Evolutionary conservation across 1,140 invertebrate species (phyloP).

Genomic region (Oryctes rhinoceros): DNA sequence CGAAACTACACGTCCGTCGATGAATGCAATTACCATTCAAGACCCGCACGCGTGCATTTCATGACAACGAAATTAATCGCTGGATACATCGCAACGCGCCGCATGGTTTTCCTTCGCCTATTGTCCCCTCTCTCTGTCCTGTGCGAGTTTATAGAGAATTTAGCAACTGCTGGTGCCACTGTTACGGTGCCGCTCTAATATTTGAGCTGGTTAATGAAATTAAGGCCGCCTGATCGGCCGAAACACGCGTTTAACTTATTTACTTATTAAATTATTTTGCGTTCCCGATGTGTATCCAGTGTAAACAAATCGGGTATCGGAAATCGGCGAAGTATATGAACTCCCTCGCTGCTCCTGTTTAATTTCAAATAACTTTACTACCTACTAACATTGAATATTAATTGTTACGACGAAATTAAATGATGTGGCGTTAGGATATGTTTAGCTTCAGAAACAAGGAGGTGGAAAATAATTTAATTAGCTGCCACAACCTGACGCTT

Average conservation of each 20-base stretch:
- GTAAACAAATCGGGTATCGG: slow-evolving; percentile 6
- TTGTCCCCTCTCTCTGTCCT: too few relatives aligned
- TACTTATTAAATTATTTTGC: slow-evolving; percentile 20
- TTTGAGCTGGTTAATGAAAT: neutral
- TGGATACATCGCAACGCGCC: neutral
- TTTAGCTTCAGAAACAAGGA: neutral
- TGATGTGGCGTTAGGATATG: neutral
- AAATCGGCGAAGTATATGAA: neutral
- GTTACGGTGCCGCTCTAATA: neutral
- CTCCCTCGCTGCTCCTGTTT: neutral
- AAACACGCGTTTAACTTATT: slow-evolving; percentile 14
- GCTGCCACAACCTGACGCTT: neutral
- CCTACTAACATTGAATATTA: neutral
- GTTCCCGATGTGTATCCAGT: neutral
- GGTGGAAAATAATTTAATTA: neutral
- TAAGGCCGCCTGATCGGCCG: neutral
- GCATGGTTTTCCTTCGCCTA: neutral
- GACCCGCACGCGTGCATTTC: neutral
- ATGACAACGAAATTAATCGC: slow-evolving; percentile 1
- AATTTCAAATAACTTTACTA: neutral
- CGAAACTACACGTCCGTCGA: slow-evolving; percentile 2
- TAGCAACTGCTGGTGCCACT: too few relatives aligned
- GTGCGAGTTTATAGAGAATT: too few relatives aligned
- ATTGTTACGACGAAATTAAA: neutral
- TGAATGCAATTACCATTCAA: slow-evolving; percentile 22